phyloP scores from a whole-genome alignment of 1,140 invertebrate genomes.

The Drosophila ficusphila region DNA sequence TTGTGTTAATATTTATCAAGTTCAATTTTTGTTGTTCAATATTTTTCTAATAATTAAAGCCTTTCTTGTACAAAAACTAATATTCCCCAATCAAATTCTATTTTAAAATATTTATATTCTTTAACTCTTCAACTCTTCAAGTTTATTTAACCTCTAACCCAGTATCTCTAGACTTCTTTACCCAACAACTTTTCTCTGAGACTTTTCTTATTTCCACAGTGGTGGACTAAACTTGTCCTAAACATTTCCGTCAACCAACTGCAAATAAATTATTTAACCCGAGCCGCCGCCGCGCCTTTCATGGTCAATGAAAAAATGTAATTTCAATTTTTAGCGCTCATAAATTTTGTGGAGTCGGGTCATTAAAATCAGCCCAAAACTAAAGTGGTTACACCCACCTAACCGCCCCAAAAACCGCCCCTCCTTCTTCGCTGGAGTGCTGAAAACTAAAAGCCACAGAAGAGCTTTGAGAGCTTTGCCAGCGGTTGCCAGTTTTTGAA shows the following conservation, averaged over 20 bases:
- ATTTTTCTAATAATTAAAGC: too few species aligned
- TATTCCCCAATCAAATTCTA: too few species aligned
- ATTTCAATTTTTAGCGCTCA: slow-evolving; percentile 76
- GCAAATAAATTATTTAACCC: slow-evolving; percentile 39
- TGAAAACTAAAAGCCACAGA: slow-evolving; percentile 59
- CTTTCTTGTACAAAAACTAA: too few species aligned
- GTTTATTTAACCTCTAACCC: background rate
- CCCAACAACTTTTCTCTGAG: background rate
- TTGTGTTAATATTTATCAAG: too few species aligned
- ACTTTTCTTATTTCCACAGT: slow-evolving; percentile 1
- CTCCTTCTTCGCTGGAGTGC: slow-evolving; percentile 16
- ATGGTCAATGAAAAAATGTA: slow-evolving; percentile 58
- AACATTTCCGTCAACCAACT: slow-evolving; percentile 23
- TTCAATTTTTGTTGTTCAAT: too few species aligned
- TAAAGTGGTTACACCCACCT: slow-evolving; percentile 49
- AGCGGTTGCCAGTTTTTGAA: slow-evolving; percentile 53
- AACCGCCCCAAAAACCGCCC: background rate
- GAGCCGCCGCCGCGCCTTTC: slow-evolving; percentile 28
- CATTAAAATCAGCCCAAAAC: slow-evolving; percentile 69
- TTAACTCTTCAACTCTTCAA: background rate
- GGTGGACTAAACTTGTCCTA: background rate
- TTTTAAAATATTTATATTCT: background rate
- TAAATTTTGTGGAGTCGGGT: slow-evolving; percentile 66
- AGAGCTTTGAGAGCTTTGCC: slow-evolving; percentile 49
- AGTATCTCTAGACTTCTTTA: background rate